phyloP scores from a whole-genome alignment of 2,113 vertebrate genomes.

The Notothenia coriiceps region DNA sequence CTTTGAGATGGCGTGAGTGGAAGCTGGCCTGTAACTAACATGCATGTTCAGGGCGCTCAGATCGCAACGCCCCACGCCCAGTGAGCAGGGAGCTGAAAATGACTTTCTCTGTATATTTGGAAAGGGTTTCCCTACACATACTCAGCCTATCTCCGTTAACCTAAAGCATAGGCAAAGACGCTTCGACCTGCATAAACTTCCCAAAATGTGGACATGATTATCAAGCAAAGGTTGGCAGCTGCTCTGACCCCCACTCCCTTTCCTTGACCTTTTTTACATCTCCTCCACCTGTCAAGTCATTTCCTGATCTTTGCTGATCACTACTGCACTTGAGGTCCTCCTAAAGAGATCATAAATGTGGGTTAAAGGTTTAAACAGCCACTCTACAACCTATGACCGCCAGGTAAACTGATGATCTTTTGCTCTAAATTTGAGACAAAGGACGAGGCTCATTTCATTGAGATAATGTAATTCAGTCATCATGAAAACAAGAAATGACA shows the following conservation, averaged over 20 bases:
- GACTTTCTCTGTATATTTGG: slow-evolving; percentile 54
- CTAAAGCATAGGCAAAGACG: slow-evolving; percentile 27
- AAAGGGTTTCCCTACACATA: slow-evolving; percentile 56
- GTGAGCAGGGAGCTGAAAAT: slow-evolving; percentile 38
- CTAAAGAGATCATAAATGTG: slow-evolving; percentile 25
- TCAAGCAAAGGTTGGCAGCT: slow-evolving; percentile 33
- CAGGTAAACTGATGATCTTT: slow-evolving; percentile 35
- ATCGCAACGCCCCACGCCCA: slow-evolving; percentile 15
- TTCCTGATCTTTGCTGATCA: slow-evolving; percentile 40
- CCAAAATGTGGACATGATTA: slow-evolving; percentile 55
- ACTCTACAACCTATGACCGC: slow-evolving; percentile 8
- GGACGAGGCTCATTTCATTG: slow-evolving; percentile 41
- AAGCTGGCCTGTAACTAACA: slow-evolving; percentile 32
- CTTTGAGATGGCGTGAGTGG: slow-evolving; percentile 48
- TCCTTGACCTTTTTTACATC: slow-evolving; percentile 25
- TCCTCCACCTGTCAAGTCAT: slow-evolving; percentile 34
- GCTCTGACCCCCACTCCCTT: slow-evolving; percentile 14
- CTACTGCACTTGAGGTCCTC: slow-evolving; percentile 1
- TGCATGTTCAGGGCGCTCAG: slow-evolving; percentile 2
- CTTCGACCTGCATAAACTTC: slow-evolving; percentile 59
- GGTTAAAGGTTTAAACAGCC: slow-evolving; percentile 24
- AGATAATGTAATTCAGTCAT: slow-evolving; percentile 27
- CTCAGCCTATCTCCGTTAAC: slow-evolving; percentile 29
- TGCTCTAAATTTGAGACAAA: slow-evolving; percentile 13
- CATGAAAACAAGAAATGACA: slow-evolving; percentile 51